phyloP scores from a whole-genome alignment of 2,113 vertebrate species.

The Patagioenas fasciata region DNA sequence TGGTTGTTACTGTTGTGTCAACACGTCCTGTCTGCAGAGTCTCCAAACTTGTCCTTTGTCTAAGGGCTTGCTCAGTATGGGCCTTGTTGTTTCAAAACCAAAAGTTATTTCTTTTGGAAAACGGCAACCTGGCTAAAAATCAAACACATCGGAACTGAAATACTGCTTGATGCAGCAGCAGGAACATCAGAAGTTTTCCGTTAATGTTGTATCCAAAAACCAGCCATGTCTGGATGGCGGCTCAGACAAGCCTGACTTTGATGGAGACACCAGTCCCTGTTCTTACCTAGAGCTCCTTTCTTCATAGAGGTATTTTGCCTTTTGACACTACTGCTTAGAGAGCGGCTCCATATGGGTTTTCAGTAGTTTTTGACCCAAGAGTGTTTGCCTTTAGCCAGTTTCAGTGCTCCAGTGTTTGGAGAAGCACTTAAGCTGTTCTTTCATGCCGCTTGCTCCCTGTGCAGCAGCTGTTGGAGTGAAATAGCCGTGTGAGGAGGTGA shows the following conservation, averaged over 20 bases:
- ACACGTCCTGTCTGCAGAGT: fast-evolving
- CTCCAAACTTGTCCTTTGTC: neutral
- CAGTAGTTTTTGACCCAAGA: neutral
- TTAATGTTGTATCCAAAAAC: neutral
- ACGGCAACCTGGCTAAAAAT: neutral
- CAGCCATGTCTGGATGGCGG: fast-evolving
- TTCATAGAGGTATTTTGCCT: neutral
- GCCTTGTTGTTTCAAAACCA: neutral
- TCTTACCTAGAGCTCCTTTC: neutral
- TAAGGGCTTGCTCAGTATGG: neutral
- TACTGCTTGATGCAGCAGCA: neutral
- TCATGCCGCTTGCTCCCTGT: neutral
- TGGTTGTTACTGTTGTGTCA: neutral
- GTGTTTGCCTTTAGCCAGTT: neutral
- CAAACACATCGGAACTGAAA: neutral
- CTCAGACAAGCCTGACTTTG: neutral
- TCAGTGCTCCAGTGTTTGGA: neutral
- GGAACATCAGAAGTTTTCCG: neutral
- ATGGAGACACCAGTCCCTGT: neutral
- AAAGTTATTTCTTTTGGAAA: neutral
- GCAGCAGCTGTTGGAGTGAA: neutral
- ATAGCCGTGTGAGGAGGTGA: neutral
- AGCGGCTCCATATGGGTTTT: neutral
- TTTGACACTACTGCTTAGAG: neutral
- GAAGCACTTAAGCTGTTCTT: neutral